Base-by-base conservation (phyloP, 2,797 vertebrate species). In the Enteromius viviparus region DNA sequence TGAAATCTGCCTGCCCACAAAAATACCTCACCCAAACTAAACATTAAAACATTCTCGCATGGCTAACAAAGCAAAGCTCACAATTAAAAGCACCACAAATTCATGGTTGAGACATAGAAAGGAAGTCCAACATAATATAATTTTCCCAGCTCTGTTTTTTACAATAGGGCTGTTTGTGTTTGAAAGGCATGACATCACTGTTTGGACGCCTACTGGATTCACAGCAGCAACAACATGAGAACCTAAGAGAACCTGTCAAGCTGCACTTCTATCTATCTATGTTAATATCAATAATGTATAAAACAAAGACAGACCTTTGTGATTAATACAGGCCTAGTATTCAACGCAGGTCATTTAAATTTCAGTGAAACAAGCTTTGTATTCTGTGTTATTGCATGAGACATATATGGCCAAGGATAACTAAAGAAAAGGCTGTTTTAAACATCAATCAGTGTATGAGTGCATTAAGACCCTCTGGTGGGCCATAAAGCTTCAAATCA, bases 101-200 rank as follows among this genome's bases (percentile, higher is more conserved):
- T 87, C 7, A 81, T 68, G 74, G 87, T 85, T 84, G 84, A 86
- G 83, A 69, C 65, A 62, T 21, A 15, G 76, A 82, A 88, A 79
- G 78, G 58, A 3, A 89, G 87, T 90, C 90, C 87, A 91, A 91
- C 92, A 89, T 71, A 90, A 85, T 86, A 85, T 82, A 86, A 88
- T 88, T 26, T 87, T 89, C 85, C 76, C 87, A 85, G 53, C 78
- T 66, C 74, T 72, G 69, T 75, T 83, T 75, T 83, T 90, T 84
- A 89, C 88, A 90, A 91, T 87, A 68, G 78, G 53, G 81, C 70
- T 66, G 42, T 78, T 80, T 65, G 75, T 82, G 45, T 82, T 84
- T 60, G 21, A 81, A 70, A 85, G 37, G 78, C 78, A 76, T 92
- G 89, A 92, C 90, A 89, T 91, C 84, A 92, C 86, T 82, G 87